phyloP scores from a whole-genome alignment of 2,113 vertebrate species.

The Phalacrocorax carbo region DNA sequence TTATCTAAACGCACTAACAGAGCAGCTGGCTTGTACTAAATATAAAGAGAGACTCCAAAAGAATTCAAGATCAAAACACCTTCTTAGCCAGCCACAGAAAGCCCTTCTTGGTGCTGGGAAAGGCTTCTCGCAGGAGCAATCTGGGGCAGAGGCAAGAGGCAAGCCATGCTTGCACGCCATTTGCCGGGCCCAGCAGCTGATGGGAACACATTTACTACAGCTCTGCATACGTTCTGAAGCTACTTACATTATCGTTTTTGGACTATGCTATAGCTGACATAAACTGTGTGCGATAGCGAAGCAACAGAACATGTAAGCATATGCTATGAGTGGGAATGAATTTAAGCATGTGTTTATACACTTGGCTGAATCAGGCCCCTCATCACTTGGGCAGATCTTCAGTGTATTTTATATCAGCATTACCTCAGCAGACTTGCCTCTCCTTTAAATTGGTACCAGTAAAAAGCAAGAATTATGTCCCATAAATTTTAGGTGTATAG shows the following conservation, averaged over 20 bases:
- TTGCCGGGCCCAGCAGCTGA: not conserved
- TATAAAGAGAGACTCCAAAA: not conserved
- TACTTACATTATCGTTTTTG: not conserved
- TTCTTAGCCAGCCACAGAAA: not conserved
- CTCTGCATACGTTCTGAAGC: not conserved
- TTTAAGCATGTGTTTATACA: not conserved
- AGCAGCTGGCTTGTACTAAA: not conserved
- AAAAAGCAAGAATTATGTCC: not conserved
- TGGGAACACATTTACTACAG: not conserved
- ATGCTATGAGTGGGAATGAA: not conserved
- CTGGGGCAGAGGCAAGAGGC: not conserved
- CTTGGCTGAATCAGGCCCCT: not conserved
- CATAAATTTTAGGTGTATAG: not conserved
- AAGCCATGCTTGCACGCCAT: fast-evolving
- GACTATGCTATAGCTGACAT: not conserved
- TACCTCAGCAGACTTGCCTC: not conserved
- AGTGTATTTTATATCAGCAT: not conserved
- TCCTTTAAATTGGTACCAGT: not conserved
- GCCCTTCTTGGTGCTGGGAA: not conserved
- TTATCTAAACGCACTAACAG: not conserved
- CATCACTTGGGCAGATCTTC: not conserved
- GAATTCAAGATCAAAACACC: not conserved
- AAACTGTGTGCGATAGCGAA: not conserved
- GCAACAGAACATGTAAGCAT: not conserved
- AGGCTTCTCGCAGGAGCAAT: not conserved